phyloP scores from a whole-genome alignment of 2,797 vertebrate genomes.

The Sarcophilus harrisii region DNA sequence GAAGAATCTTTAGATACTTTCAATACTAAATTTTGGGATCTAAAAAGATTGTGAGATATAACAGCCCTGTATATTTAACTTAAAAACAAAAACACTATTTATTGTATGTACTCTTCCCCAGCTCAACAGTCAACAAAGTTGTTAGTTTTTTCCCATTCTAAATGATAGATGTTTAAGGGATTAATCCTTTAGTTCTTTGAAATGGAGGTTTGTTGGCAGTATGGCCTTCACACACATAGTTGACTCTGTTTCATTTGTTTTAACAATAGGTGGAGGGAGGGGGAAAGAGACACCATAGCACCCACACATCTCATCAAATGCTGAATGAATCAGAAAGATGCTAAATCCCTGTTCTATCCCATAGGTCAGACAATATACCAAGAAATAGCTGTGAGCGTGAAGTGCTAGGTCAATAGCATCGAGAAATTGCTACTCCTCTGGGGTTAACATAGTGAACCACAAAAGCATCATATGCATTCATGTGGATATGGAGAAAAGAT shows the following conservation, averaged over 20 bases:
- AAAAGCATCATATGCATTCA: not conserved
- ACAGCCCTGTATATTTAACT: not conserved
- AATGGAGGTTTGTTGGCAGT: not conserved
- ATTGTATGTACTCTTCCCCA: not conserved
- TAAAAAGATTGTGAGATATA: not conserved
- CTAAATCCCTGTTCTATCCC: slow-evolving; percentile 4
- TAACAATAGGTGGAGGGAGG: not conserved
- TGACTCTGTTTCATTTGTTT: not conserved
- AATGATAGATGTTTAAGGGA: slow-evolving; percentile 2
- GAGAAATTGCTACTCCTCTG: slow-evolving; percentile 33
- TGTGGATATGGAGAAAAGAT: slow-evolving; percentile 9
- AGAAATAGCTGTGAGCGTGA: slow-evolving; percentile 32
- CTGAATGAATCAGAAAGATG: slow-evolving; percentile 22
- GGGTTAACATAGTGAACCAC: not conserved
- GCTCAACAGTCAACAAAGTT: slow-evolving; percentile 8
- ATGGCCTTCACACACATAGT: not conserved
- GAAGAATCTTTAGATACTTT: not conserved
- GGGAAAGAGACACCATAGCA: slow-evolving; percentile 11
- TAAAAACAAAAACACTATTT: slow-evolving; percentile 1
- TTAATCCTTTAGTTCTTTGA: slow-evolving; percentile 5
- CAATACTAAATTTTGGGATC: not conserved
- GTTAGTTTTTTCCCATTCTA: not conserved
- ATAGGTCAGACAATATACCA: slow-evolving; percentile 20
- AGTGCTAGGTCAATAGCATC: not conserved
- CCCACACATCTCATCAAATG: slow-evolving; percentile 7